Base-by-base conservation (phyloP, 2,113 vertebrate species). In the Pithys albifrons region DNA sequence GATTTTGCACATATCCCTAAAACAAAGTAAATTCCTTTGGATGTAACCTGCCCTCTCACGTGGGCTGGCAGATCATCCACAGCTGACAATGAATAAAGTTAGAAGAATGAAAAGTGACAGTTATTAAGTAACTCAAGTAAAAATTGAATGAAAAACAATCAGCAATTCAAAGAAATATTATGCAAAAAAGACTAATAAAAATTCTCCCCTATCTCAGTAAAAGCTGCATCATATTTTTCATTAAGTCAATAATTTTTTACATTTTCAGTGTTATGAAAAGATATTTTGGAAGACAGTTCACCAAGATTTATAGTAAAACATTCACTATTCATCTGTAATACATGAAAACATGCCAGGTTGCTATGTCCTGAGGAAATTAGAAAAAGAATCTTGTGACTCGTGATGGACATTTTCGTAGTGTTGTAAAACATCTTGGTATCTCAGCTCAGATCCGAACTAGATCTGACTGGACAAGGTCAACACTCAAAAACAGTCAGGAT, bases 31-130 rank as follows among this genome's bases (percentile, higher is more conserved):
- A 90, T 93, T 92, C 92, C 92, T 91, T 84, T 88, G 83, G 81
- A 57, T 64, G 65, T 49, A 95, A 97, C 92, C 95, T 96, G 90
- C 73, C 58, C 33, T 94, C 95, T 96, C 73, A 86, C 94, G 96
- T 92, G 88, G 92, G 80, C 66, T 93, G 86, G 92, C 85, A 84
- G 83, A 93, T 93, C 87, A 73, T 54, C 83, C 74, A 46, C 54
- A 66, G 37, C 80, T 92, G 92, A 94, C 93, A 93, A 82, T 35
- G 77, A 92, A 89, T 84, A 81, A 88, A 92, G 65, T 57, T 19
- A 71, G 69, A 77, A 81, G 69, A 81, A 92, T 75, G 45, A 89
- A 96, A 92, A 93, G 55, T 85, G 94, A 89, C 94, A 92, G 35
- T 72, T 93, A 92, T 93, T 91, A 91, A 93, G 64, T 61, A 93